Evolutionary conservation across 2,797 vertebrate genomes (phyloP), one percentile per base, ranked within the genome.

Genomic region (Rhinatrema bivittatum): DNA sequence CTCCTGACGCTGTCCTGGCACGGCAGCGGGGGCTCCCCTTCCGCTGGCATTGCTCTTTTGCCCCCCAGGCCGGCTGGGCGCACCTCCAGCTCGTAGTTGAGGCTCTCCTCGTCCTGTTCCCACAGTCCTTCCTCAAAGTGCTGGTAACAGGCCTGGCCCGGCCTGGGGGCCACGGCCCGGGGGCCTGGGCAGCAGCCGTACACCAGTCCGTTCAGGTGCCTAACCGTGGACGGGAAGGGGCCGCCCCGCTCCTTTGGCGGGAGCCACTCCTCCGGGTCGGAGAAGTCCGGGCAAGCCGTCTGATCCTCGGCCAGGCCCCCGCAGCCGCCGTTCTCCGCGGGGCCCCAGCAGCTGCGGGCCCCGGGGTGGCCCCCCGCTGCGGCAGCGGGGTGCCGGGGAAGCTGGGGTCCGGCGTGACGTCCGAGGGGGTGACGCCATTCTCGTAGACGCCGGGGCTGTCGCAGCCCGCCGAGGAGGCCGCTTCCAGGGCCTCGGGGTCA

Each of bases 401-500:
- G 32, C 60, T 63, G 4, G 55, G 51, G 36, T 79, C 73, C 1
- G 76, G 76, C 36, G 72, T 74, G 27, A 62, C 62, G 16, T 79
- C 72, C 6, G 75, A 76, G 9, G 74, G 72, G 14, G 76, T 72
- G 46, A 74, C 68, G 49, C 72, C 76, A 2, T 79, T 74, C 35
- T 75, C 68, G 1, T 68, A 75, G 11, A 75, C 56, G 32, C 58
- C 73, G 10, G 70, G 65, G 45, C 66, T 72, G 56, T 70, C 66
- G n/a, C n/a, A n/a, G n/a, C n/a, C n/a, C n/a, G n/a, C n/a, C n/a
- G n/a, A n/a, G n/a, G n/a, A n/a, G n/a, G n/a, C n/a, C 3, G 70
- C 67, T 29, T 72, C 71, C 36, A 66, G 38, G 32, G 61, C 67
- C 32, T 74, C 68, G 7, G 64, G 66, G 52, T 72, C 71, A 1